These are phyloP conservation scores for Hyppa rectilinea DNA, from an alignment of 2,888 invertebrate species.

Conservation along the genomic window DNA sequence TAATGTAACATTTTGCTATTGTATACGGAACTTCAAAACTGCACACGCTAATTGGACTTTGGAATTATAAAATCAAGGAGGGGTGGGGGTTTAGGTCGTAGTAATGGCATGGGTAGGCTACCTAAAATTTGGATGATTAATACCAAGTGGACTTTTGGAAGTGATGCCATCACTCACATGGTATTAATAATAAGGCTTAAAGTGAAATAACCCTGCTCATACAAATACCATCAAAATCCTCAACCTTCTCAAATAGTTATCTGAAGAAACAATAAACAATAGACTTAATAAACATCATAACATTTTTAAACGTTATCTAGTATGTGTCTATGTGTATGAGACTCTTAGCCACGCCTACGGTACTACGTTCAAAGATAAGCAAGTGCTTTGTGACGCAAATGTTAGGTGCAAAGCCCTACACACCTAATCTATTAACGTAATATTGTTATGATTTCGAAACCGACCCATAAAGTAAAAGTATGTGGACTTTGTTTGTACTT, in stretches of 20 bases:
- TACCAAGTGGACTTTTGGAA: not conserved
- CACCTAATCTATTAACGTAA: conserved; percentile 34
- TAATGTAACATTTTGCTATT: not conserved
- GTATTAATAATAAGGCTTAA: too few species aligned
- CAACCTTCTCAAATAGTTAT: not conserved
- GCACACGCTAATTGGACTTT: not conserved
- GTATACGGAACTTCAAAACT: not conserved
- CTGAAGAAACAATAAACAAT: conserved; percentile 11
- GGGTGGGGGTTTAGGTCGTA: too few species aligned
- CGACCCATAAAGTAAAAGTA: not conserved
- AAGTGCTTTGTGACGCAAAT: conserved; percentile 50
- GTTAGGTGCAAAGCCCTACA: conserved; percentile 34
- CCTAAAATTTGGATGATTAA: not conserved
- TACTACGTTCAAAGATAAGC: conserved; percentile 43
- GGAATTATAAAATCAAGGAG: not conserved
- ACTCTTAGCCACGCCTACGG: conserved; percentile 20
- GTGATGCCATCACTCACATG: too few species aligned
- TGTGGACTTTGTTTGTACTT: too few species aligned
- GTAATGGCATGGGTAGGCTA: not conserved
- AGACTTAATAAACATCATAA: conserved; percentile 10
- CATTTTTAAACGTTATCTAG: conserved; percentile 9
- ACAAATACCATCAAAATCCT: conserved; percentile 4
- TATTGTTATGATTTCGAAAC: conserved; percentile 28
- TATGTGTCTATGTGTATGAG: not conserved
- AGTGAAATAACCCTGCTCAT: not conserved